Evolutionary conservation across 2,113 vertebrate species (phyloP), one percentile per base, ranked within the genome.

Genomic region (Pollachius pollachius): DNA sequence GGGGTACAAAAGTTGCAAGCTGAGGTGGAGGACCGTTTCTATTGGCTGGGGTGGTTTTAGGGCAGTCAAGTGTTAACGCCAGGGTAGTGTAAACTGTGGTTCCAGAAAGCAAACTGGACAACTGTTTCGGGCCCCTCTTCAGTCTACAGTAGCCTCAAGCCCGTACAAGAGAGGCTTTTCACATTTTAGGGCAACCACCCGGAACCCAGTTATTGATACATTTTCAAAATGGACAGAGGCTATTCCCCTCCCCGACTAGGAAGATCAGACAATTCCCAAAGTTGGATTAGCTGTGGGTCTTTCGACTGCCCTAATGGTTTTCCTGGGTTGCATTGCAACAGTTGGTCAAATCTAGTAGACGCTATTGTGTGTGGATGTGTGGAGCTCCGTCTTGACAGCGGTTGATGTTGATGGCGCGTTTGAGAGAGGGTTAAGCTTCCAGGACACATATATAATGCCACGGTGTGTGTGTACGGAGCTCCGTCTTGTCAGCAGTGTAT

Each of bases 171-270:
- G 3, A 21, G 23, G 65, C 69, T 1, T 18, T 71, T 1, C 62
- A 76, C 15, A 72, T 77, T 34, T 4, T 72, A 4, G 74, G 74
- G 7, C 75, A 65, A 1, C 56, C 72, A 1, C 74, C 54, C 9
- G 61, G 27, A 17, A 68, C 75, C 5, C 71, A 11, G 68, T 71
- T 3, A 15, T 76, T 16, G 64, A 77, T 17, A 69, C 69, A 11
- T 77, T 77, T 25, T 68, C 52, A 3, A 72, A 69, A 17, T 65
- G 65, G 70, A 69, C 67, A 15, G 70, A 73, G 18, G 56, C 67
- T 5, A 64, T 64, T n/a, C 60, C 74, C 2, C 30, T 76, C 1
- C 69, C 65, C 12, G 69, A 73, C 52, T 70, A 77, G 11, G 70
- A 77, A 48, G 56, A 56, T 4, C 1, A 5, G 8, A 69, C 57